Conservation (phyloP, 2,888 invertebrate genomes). For the Salticus scenicus region DNA sequence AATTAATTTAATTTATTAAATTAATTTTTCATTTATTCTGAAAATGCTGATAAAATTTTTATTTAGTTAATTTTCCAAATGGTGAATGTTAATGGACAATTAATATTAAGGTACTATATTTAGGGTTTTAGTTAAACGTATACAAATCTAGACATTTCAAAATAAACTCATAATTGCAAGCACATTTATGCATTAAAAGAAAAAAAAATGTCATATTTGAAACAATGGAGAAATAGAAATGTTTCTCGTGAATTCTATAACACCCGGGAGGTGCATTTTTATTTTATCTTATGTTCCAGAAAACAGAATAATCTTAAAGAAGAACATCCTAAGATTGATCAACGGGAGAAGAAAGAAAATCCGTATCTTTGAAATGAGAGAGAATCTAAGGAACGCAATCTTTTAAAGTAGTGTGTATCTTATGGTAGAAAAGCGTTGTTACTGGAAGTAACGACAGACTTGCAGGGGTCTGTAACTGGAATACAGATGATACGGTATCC, state of each 20-base stretch:
- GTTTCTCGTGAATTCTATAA: not conserved
- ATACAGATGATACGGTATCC: not conserved
- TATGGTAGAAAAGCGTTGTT: not conserved
- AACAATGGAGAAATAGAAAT: not conserved
- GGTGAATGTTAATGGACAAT: no score
- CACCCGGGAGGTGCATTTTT: not conserved
- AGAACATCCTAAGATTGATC: not conserved
- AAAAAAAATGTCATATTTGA: no score
- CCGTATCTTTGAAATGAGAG: not conserved
- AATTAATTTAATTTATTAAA: no score
- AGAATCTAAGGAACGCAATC: not conserved
- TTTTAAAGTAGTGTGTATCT: not conserved
- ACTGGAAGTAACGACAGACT: not conserved
- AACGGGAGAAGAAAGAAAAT: not conserved
- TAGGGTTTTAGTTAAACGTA: no score
- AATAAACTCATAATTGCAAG: no score
- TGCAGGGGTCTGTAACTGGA: not conserved
- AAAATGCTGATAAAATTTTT: no score
- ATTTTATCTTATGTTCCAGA: not conserved
- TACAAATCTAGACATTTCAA: no score
- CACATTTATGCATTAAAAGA: no score
- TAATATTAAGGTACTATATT: no score
- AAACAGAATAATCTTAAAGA: not conserved
- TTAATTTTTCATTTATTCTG: no score
- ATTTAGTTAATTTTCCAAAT: no score